phyloP scores from a whole-genome alignment of 2,113 vertebrate species.

The Chloebia gouldiae region DNA sequence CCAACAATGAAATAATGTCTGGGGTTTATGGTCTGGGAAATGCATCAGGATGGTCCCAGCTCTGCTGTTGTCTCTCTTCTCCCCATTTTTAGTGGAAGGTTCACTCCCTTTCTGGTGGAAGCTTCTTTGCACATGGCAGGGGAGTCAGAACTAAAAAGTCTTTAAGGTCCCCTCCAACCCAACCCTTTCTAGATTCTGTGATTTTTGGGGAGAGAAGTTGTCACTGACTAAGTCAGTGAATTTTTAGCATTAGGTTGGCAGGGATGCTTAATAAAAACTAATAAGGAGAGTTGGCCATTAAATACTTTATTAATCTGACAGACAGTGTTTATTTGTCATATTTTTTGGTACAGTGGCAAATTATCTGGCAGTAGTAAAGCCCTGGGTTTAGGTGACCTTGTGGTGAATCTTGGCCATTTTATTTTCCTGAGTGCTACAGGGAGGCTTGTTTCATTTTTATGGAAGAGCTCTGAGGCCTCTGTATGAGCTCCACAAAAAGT shows the following conservation, averaged over 20 bases:
- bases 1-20: neutral
- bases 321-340: neutral
- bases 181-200: neutral
- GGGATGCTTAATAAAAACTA: neutral
- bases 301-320: neutral
- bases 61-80: neutral
- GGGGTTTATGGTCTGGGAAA: neutral
- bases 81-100: neutral
- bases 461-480: neutral
- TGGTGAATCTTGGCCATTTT: neutral
- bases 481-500: neutral
- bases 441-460: conserved; percentile 7
- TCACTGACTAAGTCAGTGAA: neutral
- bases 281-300: neutral
- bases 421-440: conserved; percentile 7
- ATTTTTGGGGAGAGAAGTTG: neutral
- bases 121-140: neutral
- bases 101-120: neutral
- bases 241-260: neutral
- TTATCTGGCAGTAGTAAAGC: neutral
- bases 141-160: neutral
- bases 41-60: neutral
- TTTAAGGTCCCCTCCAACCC: neutral
- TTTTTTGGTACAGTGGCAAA: neutral
- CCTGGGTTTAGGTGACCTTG: neutral